Base-by-base conservation (phyloP, 2,113 vertebrate species). In the Phylloscopus trochilus region DNA sequence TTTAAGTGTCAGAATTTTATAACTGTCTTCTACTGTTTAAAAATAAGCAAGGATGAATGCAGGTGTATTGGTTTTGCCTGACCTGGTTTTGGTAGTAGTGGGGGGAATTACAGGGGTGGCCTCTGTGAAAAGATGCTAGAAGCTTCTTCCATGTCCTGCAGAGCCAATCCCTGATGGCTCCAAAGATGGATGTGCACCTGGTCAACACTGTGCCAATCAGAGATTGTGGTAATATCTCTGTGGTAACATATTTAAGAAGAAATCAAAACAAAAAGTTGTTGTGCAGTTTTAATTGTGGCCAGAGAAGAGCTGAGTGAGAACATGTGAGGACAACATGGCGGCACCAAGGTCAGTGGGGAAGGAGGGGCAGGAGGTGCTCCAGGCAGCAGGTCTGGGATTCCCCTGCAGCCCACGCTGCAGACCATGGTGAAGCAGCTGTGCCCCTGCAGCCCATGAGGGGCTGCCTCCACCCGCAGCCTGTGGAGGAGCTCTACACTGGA, bases 351-450 rank as follows among this genome's bases (percentile, higher is more conserved):
- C n/a, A n/a, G n/a, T n/a, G n/a, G n/a, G n/a, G n/a, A n/a, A n/a
- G n/a, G n/a, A n/a, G n/a, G n/a, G n/a, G n/a, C n/a, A n/a, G n/a
- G n/a, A n/a, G n/a, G n/a, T n/a, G n/a, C n/a, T n/a, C n/a, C n/a
- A n/a, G n/a, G n/a, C n/a, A n/a, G n/a, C n/a, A n/a, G n/a, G 66
- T 2, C 15, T 15, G n/a, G 21, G 30, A 56, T 30, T n/a, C 15
- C 19, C 5, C 19, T 41, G 51, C 51, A 84, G 59, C 2, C 39
- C 0, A 0, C 4, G 7, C 16, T 26, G 12, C 31, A 26, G 15
- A 3, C 47, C 58, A 73, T 18, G 21, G 39, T 22, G 49, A 18
- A 2, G 4, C 9, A 55, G 27, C 27, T 27, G 27, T 83, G 9
- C 1, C 9, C 33, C 49, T 39, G 39, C 9, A 46, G n/a, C n/a